Evolutionary conservation across 2,888 invertebrate species (phyloP), one percentile per base, ranked within the genome.

Genomic region (Sceliomorpha sp.): DNA sequence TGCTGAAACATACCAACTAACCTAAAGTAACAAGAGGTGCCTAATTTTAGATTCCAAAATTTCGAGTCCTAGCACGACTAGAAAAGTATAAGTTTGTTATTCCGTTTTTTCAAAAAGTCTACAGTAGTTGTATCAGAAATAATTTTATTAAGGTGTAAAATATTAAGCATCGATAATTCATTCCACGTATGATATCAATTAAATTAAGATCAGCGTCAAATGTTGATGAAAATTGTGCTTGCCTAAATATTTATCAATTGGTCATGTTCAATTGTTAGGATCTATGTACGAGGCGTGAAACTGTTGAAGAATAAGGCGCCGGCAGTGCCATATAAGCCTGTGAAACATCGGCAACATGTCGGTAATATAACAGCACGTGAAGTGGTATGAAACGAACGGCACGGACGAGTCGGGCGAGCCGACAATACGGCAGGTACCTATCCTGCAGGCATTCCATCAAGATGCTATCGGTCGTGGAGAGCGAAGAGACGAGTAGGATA

Each of bases 401-500:
- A 31, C 9, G 12, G 36, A 36, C 36, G 36, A 36, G 36, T 15
- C 36, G 36, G 26, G 17, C 13, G 14, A 24, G 73, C 80, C 84
- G 84, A 85, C 85, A 82, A 83, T 82, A 79, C 85, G 78, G 82
- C 83, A 83, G 83, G 82, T 81, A 84, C 83, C 82, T 77, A 81
- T 76, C 82, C 83, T 73, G 75, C 80, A 78, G 83, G 80, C 85
- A 85, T 85, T 85, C 85, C 86, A 84, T 85, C 84, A 85, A 85
- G 86, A 85, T 85, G 79, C 77, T 86, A 83, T 84, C 81, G 82
- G 77, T 80, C 64, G 62, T 68, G 66, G 53, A 44, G 34, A 12
- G 17, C 32, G 29, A 32, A 29, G 32, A 47, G 32, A 32, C 27
- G 32, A 47, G 32, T 9, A 32, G 32, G 45, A 84, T 82, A 81